phyloP scores from a whole-genome alignment of 2,113 vertebrate species.

The Esox niger region DNA sequence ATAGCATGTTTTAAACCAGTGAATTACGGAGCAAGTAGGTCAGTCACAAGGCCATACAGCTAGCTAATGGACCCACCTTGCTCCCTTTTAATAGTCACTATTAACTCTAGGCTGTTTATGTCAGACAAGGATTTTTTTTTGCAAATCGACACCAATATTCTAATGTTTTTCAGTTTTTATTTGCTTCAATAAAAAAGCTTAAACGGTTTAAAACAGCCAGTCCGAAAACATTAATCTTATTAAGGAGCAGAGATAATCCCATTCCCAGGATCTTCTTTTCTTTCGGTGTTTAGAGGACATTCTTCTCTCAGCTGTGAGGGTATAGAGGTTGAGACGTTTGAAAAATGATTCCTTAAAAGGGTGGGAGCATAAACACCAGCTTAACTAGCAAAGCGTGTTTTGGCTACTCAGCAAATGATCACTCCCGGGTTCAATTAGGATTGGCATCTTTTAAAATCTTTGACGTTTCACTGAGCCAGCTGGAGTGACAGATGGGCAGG shows the following conservation, averaged over 20 bases:
- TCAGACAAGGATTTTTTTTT: constrained; percentile 8
- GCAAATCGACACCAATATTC: not conserved
- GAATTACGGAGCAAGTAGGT: constrained; percentile 38
- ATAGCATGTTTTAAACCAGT: constrained; percentile 31
- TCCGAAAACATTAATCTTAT: not conserved
- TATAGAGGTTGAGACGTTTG: constrained; percentile 25
- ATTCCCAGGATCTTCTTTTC: constrained; percentile 2
- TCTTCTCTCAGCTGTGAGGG: constrained; percentile 22
- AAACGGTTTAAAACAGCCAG: not conserved
- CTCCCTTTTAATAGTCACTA: constrained; percentile 2
- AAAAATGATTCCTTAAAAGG: constrained; percentile 28
- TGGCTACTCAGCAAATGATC: constrained; percentile 42
- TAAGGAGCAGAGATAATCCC: not conserved
- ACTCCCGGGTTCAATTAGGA: too few relatives aligned
- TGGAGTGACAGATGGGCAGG: too few relatives aligned
- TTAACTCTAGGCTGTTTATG: constrained; percentile 42
- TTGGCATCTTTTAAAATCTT: too few relatives aligned
- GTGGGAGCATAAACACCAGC: constrained; percentile 47
- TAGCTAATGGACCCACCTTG: not conserved
- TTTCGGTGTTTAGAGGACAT: not conserved
- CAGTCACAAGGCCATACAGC: constrained; percentile 47
- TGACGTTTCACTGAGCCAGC: too few relatives aligned
- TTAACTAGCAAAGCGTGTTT: constrained; percentile 42
- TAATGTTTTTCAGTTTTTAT: not conserved
- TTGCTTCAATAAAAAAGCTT: not conserved